Base-by-base conservation (phyloP, 2,113 vertebrate genomes). In the Cynopterus brachyotis region DNA sequence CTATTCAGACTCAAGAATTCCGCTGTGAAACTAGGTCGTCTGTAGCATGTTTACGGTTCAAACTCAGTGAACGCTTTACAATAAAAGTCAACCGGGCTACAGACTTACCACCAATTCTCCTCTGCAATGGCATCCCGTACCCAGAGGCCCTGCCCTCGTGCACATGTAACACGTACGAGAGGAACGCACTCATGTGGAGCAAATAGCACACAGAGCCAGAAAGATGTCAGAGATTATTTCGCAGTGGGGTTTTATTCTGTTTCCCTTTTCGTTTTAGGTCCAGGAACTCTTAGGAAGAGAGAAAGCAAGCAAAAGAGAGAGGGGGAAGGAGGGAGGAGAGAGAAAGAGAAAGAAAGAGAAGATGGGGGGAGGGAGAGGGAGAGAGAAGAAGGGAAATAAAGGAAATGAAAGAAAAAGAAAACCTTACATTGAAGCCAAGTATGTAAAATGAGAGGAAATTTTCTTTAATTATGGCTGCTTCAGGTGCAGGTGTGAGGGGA, bases 1-100 rank as follows among this genome's bases (percentile, higher is more conserved):
- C 42, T 90, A 64, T 67, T 92, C 76, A 69, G 35, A 81, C 30
- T 87, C 53, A 70, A 20, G 73, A 95, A 97, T 92, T 75, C 45
- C 32, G 37, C 80, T 28, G 3, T 76, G 81, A 66, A 93, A 96
- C 89, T 13, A 42, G 10, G 57, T 16, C 72, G 45, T 40, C 73
- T 89, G 50, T 50, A 50, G 50, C 50, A 50, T 50, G 15, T 50
- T 50, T 50, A 50, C 16, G 3, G 50, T 50, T 50, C 50, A 50
- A 50, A 50, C 17, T 32, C 73, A 37, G 26, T 45, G 8, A 30
- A 66, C 17, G 45, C 89, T 80, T 83, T 60, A 60, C 66, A 73
- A 57, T 59, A 83, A 72, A 79, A 86, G 40, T 66, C 55, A 64
- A 62, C 76, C 82, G 66, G 57, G 69, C 47, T 42, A n/a, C 15